Percentiles rank a stretch among this genome's conserved stretches.
phyloP scores from a whole-genome alignment of 2,888 invertebrate species.

The Mimas tiliae region DNA sequence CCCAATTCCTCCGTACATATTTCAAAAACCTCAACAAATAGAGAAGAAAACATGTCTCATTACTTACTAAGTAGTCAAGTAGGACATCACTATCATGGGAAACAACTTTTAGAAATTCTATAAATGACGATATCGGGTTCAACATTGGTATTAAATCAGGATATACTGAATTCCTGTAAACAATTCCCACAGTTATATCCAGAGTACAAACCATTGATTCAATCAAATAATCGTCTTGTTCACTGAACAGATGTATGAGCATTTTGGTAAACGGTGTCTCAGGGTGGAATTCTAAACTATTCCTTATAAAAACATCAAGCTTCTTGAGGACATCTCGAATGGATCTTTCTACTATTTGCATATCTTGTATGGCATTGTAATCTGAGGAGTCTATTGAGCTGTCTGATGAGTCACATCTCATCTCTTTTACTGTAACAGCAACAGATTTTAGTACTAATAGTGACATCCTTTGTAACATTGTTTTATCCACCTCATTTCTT shows the following conservation, averaged over 20 bases:
- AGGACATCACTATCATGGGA: conserved; percentile 92
- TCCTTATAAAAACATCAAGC: conserved; percentile 92
- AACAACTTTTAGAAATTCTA: conserved; percentile 93
- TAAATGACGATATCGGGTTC: conserved; percentile 94
- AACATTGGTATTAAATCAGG: conserved; percentile 92
- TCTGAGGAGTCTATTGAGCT: conserved; percentile 93
- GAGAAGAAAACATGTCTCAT: conserved; percentile 94
- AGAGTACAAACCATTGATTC: conserved; percentile 96
- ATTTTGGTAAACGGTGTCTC: conserved; percentile 95
- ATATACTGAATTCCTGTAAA: conserved; percentile 91
- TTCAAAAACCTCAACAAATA: conserved; percentile 94
- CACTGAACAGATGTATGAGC: conserved; percentile 93
- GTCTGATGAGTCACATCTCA: conserved; percentile 93
- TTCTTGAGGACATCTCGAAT: conserved; percentile 93
- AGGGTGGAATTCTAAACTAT: conserved; percentile 92
- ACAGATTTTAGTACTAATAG: conserved; percentile 94
- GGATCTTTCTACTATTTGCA: conserved; percentile 94
- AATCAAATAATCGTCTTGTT: conserved; percentile 95
- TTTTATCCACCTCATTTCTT: conserved; percentile 87
- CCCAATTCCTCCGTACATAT: conserved; percentile 93
- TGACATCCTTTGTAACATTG: conserved; percentile 93
- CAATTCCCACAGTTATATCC: conserved; percentile 94
- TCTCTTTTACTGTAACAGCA: conserved; percentile 95
- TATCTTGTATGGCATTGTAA: conserved; percentile 94
- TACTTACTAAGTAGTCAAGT: conserved; percentile 93